Conservation (phyloP, 1,140 invertebrate species). For the Cepaea nemoralis region DNA sequence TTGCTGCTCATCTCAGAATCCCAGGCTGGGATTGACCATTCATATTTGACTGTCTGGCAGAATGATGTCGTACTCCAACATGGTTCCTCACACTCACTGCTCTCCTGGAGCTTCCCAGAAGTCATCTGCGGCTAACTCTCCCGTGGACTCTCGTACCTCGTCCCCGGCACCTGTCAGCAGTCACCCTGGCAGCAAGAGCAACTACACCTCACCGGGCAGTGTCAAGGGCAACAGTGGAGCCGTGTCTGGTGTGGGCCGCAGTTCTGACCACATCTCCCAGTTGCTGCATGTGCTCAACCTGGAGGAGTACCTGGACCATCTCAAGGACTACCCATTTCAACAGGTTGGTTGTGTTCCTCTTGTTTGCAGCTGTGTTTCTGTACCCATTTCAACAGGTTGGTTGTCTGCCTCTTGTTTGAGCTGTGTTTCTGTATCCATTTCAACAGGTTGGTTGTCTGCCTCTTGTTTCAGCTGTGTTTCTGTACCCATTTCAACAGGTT, state of each 20-base stretch:
- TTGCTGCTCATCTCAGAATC: no score
- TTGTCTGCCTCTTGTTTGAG: no score
- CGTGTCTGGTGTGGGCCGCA: neutral
- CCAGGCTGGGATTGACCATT: no score
- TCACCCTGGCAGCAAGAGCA: neutral
- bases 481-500: no score
- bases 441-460: no score
- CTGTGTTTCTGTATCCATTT: no score
- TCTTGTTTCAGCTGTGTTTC: no score
- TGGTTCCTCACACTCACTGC: neutral
- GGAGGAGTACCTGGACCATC: constrained; percentile 49
- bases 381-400: no score
- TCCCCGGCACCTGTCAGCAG: constrained; percentile 37
- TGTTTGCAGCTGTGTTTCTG: no score
- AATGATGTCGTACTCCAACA: constrained; percentile 2
- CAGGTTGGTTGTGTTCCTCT: constrained; percentile 42
- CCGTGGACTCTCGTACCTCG: constrained; percentile 42
- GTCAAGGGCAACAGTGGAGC: neutral
- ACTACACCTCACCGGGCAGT: neutral
- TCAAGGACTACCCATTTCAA: constrained; percentile 50
- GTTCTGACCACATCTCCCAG: constrained; percentile 11
- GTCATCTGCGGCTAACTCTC: constrained; percentile 42
- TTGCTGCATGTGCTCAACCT: constrained; percentile 50
- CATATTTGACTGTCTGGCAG: no score
- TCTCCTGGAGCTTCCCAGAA: constrained; percentile 43